Base-by-base conservation (phyloP, 1,140 invertebrate genomes). In the Ylistrum balloti region DNA sequence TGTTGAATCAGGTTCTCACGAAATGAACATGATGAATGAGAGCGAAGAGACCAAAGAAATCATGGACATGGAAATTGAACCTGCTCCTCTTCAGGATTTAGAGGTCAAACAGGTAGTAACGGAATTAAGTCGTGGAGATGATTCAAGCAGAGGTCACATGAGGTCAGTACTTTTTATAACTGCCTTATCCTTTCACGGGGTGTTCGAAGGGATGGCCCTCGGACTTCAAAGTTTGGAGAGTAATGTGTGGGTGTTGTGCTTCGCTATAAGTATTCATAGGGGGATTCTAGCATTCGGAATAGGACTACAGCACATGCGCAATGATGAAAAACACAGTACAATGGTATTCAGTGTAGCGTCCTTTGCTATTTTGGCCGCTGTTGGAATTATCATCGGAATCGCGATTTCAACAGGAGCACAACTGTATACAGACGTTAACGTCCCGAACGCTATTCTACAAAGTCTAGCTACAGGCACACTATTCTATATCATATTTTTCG, bases 401-500 rank as follows among this genome's bases (percentile, higher is more conserved):
- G 45, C 96, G 96, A 93, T 97, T 95, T 89, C 95, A 97, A 94
- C 96, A 35, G 95, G 95, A 20, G 94, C 94, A 17, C 93, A 95
- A 41, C 91, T 96, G 32, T 94, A 95, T 86, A 88, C 90, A 10
- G 93, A 95, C 86, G 96, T 96, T 5, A 94, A 95, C 33, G 92
- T 97, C 34, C 93, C 96, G 9, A 97, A 96, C 94, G 97, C 96
- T 0, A 95, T 97, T 89, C 95, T 97, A 41, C 97, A 97, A 95
- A 97, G 97, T 87, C 92, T 99, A 17, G 98, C 98, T 20, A 98
- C 98, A 22, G 99, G 99, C 34, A 99, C 98, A 1, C 97, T 99
- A 45, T 96, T 99, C 0, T 99, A 99, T 96, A 98, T 99, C 74
- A 98, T 98, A 0, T 98, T 99, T 86, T 98, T 98, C 94, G 99